Percentiles rank a stretch among this genome's conserved stretches.
phyloP scores from a whole-genome alignment of 2,888 invertebrate species.

The Temnothorax rugatulus region DNA sequence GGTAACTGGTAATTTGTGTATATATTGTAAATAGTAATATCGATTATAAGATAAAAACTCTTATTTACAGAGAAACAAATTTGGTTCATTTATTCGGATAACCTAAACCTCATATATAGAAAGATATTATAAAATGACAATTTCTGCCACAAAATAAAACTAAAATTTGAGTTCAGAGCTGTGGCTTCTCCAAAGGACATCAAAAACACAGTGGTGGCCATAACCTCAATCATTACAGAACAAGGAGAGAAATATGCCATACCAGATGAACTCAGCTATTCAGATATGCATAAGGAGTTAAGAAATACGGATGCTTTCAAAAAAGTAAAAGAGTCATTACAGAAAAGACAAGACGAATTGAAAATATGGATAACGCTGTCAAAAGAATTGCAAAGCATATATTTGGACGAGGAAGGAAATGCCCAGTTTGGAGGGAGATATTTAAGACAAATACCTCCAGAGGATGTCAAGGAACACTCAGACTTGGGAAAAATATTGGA shows the following conservation, averaged over 20 bases:
- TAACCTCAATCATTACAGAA: slow-evolving; percentile 45
- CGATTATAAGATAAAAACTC: too few relatives aligned
- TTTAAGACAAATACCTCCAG: slow-evolving; percentile 30
- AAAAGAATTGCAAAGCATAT: slow-evolving; percentile 29
- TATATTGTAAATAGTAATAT: too few relatives aligned
- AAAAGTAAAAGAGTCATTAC: slow-evolving; percentile 28
- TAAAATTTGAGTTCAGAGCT: slow-evolving; percentile 28
- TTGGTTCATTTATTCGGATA: not conserved
- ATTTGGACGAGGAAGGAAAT: slow-evolving; percentile 45
- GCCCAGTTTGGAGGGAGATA: slow-evolving; percentile 34
- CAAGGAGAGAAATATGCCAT: slow-evolving; percentile 33
- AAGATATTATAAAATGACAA: slow-evolving; percentile 14
- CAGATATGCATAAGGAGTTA: slow-evolving; percentile 34
- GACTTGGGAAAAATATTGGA: slow-evolving; percentile 21
- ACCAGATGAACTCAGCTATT: slow-evolving; percentile 28
- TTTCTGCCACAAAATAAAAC: slow-evolving; percentile 41
- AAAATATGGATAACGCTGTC: slow-evolving; percentile 44
- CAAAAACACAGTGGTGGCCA: slow-evolving; percentile 29
- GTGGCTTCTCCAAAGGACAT: slow-evolving; percentile 16
- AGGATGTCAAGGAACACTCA: slow-evolving; percentile 15
- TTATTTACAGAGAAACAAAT: not conserved
- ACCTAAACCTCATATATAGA: not conserved
- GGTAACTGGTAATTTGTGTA: too few relatives aligned
- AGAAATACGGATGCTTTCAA: not conserved
- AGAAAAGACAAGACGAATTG: not conserved